phyloP scores from a whole-genome alignment of 53 echinoderm and acorn worm genomes.

The Hippasteria phrygiana region DNA sequence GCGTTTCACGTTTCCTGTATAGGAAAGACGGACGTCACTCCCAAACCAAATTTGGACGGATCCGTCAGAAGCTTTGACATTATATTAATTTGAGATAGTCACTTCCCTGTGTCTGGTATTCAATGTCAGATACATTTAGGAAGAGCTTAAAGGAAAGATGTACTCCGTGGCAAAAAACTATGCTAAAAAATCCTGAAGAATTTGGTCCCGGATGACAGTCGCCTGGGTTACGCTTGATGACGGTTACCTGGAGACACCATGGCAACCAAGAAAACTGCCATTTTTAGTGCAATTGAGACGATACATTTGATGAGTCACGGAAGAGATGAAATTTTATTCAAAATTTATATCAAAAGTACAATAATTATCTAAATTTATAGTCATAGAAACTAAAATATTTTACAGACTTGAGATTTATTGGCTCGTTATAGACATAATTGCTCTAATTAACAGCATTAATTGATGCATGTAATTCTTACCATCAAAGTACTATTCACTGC shows the following conservation, averaged over 20 bases:
- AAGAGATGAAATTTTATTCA: not conserved
- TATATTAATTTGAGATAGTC: not conserved
- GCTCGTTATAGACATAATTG: too few species aligned
- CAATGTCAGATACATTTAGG: too few species aligned
- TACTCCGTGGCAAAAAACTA: not conserved
- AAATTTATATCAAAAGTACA: constrained; percentile 1
- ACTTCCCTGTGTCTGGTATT: too few species aligned
- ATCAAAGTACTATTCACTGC: constrained; percentile 45
- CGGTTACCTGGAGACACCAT: not conserved
- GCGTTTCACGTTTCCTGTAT: not conserved
- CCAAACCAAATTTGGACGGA: not conserved
- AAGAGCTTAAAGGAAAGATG: too few species aligned
- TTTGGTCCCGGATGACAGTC: not conserved
- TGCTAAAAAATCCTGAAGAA: not conserved
- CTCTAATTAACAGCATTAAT: constrained; percentile 11
- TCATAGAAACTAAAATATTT: constrained; percentile 23
- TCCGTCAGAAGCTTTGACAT: not conserved
- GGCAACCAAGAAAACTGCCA: constrained; percentile 36
- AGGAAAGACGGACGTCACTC: not conserved
- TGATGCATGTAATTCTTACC: constrained; percentile 24
- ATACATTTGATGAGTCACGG: not conserved
- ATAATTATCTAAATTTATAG: constrained; percentile 34
- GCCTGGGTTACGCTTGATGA: not conserved
- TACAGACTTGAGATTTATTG: not conserved
- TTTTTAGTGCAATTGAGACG: constrained; percentile 5